Evolutionary conservation across 2,888 invertebrate species (phyloP), one percentile per base, ranked within the genome.

Genomic region (Acanthacorydalis orientalis): DNA sequence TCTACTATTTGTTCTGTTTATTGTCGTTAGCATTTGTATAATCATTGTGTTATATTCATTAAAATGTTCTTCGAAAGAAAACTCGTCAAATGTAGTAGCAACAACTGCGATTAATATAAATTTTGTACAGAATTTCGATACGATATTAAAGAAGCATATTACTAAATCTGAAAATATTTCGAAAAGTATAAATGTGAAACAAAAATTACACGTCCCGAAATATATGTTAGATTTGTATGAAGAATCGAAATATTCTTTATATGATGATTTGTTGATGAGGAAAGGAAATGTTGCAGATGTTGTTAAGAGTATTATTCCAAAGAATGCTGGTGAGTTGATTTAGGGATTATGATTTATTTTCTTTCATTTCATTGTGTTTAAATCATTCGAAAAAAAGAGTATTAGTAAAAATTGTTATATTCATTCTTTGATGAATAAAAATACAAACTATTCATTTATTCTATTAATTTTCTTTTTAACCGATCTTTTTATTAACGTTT

Each of bases 191-290:
- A 31, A 43, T 15, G 14, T 12, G 9, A 53, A 49, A 48, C 54
- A 47, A 11, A 60, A 55, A 47, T 53, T 57, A 40, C 65, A 66
- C 48, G 57, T 66, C 10, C 64, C 65, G 0, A 64, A 65, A 51
- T 64, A 64, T 53, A 66, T 66, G 65, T 48, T 66, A 48, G 64
- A 66, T 49, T 53, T 66, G 48, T 66, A 65, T 49, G 62, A 64
- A 49, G 59, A 57, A 43, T 59, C 60, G 46, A 63, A 62, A 55
- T 54, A 50, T 7, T 37, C 43, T 7, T 60, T 63, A 7, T 32
- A 46, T 14, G 34, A 46, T 12, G 39, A 46, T 9, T 14, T 31
- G 6, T 33, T 33, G 11, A 34, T 12, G n/a, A 14, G 2, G n/a
- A 37, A 37, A 9, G 14, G 16, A 8, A 23, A 31, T 39, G 15